Evolutionary conservation across 2,113 vertebrate species (phyloP), one percentile per base, ranked within the genome.

Genomic region (Pterocles gutturalis): DNA sequence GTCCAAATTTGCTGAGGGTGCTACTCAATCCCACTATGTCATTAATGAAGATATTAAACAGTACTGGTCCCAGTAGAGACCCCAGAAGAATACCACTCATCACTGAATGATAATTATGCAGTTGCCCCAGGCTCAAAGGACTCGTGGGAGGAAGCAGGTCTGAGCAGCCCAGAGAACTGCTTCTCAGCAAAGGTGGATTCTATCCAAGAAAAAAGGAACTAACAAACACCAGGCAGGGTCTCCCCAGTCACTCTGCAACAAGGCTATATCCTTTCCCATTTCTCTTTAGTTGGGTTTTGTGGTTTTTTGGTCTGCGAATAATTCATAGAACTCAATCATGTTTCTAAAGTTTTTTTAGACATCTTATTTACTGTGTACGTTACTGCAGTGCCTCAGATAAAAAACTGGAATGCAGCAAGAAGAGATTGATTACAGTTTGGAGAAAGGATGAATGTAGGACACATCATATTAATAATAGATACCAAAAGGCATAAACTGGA

Each of bases 1-100:
- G 9, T 19, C 38, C 45, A 55, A 33, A 14, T 54, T 34, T 22
- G 4, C 31, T 21, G 20, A 19, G 38, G 13, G 21, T 20, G 7
- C 17, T 9, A 11, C 31, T 22, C 5, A 1, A 12, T 15, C 16
- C 18, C 45, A 61, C 17, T 45, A 1, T 1, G 2, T 8, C 9
- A 11, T 1, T 10, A 7, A 12, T 24, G 22, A 70, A 51, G 41
- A 9, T 17, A 61, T 29, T 31, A 43, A 53, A 53, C 5, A 11
- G 33, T 22, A 36, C 26, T 24, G 9, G n/a, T 10, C 25, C 18
- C 24, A 34, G 0, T 24, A 54, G 2, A 4, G 65, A 58, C 1
- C 31, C 46, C 34, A 9, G 12, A 62, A 21, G 45, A 41, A n/a
- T 33, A 46, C 16, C 4, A 33, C 34, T 81, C 7, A 4, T 57